Evolutionary conservation across 2,888 invertebrate species (phyloP), one percentile per base, ranked within the genome.

Genomic region (Cistogaster globosa): DNA sequence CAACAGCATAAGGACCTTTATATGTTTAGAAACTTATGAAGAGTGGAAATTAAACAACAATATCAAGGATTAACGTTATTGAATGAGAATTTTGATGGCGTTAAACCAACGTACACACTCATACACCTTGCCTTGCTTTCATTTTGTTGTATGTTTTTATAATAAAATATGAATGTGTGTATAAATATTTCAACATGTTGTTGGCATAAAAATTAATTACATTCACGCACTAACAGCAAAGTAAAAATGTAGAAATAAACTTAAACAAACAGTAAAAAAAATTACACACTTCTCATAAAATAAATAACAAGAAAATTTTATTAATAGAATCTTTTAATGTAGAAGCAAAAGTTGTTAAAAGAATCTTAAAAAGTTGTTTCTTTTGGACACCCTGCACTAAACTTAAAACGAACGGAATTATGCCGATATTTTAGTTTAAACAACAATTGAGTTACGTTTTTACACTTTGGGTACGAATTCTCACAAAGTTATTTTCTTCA

Each of bases 191-290:
- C 74, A 81, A 84, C 80, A 84, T 84, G 81, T 84, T 84, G 84
- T 84, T 81, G 84, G 80, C 81, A 84, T 76, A 84, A 71, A 72
- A 84, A 84, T 84, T 84, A 84, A 84, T 84, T 84, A 84, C 84
- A 62, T 84, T 81, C 80, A 81, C 84, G 84, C 84, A 84, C 84
- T 62, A 72, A 71, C 74, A 80, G 71, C 71, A 71, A 77, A 65
- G 57, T 57, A 32, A 58, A 55, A 63, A 58, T 5, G 36, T 45
- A 57, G 20, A 48, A 48, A 4, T 8, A 68, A 65, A 48, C 22
- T 16, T 36, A 18, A 26, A 26, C 26, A 26, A 26, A 26, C 26
- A 26, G 26, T 7, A 53, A 38, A 18, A 55, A 20, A 16, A 68
- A 68, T 68, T 42, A 53, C n/a, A 71, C n/a, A 65, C 38, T 36